Evolutionary conservation across 2,797 vertebrate genomes (phyloP), one percentile per base, ranked within the genome.

Genomic region (Artibeus jamaicensis): DNA sequence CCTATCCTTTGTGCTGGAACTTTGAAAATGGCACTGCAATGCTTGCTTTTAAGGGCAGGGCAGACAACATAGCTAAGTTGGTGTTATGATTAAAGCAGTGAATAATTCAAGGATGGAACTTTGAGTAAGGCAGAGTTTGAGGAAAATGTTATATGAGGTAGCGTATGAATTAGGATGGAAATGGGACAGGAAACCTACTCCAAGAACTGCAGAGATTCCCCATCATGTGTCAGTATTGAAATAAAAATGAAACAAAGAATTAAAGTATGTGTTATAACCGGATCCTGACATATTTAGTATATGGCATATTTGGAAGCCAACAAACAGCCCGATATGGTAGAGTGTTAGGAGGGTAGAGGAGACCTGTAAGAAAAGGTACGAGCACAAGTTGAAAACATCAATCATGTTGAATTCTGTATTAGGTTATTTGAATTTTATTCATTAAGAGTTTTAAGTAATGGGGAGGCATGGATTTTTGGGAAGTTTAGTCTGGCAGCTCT

Each of bases 361-460:
- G 44, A 94, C 34, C 29, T 83, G 1, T 59, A 74, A 86, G 59
- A 89, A 96, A 89, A 86, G 26, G 14, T 79, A 94, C 14, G 78
- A 86, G 59, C 15, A 79, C 21, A 26, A 57, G 12, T 71, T 62
- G 32, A n/a, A 81, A 42, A 90, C 5, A 82, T 65, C 87, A 96
- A 70, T 86, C 6, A 77, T 85, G 68, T 79, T 46, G 73, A 57
- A 70, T 92, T 87, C 50, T 87, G 39, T 79, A 18, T 67, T 70
- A 89, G 9, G 2, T 39, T 32, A 50, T 76, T 91, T 76, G 10
- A 77, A 59, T 29, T 71, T 81, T 74, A 68, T 48, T 9, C 68
- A 53, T 88, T 68, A 91, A 92, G 42, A 85, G 9, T 34, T 93
- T 86, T 96, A 50, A 93, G 55, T 89, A 86, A 79, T 70, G 50